Conservation (phyloP, 2,888 invertebrate species). For the Meiosimyza platycephala region DNA sequence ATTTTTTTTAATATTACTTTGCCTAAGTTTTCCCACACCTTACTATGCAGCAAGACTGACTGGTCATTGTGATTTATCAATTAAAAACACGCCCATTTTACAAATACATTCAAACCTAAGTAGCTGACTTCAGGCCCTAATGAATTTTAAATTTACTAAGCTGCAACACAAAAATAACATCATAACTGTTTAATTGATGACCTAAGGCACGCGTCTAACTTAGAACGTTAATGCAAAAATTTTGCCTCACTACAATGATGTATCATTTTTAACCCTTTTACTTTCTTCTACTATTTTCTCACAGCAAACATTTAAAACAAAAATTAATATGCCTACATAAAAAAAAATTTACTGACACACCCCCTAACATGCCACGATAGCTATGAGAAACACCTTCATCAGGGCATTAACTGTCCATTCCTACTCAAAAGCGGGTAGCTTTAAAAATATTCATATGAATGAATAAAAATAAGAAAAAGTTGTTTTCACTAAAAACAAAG, state of each 20-base stretch:
- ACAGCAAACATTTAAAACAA: conserved; percentile 1
- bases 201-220: conserved; percentile 27
- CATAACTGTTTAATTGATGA: conserved; percentile 47
- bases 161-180: conserved; percentile 39
- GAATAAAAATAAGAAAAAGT: conserved; percentile 10
- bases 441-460: not conserved
- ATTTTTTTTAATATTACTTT: conserved; percentile 6
- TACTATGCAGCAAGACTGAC: not conserved
- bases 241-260: conserved; percentile 10
- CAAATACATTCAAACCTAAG: not conserved
- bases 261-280: conserved; percentile 35
- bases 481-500: conserved; percentile 30
- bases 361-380: conserved; percentile 3
- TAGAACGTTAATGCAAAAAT: not conserved
- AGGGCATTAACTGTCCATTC: not conserved
- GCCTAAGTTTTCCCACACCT: conserved; percentile 19
- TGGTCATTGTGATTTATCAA: conserved; percentile 23
- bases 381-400: not conserved
- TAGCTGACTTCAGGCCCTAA: conserved; percentile 26
- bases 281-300: conserved; percentile 2
- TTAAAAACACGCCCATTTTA: conserved; percentile 42
- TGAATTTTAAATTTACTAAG: conserved; percentile 48
- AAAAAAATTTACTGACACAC: conserved; percentile 1
- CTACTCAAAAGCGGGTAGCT: too few species aligned
- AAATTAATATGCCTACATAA: not conserved